These are phyloP conservation scores for Leptinotarsa tumamoca DNA, from an alignment of 2,888 invertebrate species.

Conservation along the genomic window DNA sequence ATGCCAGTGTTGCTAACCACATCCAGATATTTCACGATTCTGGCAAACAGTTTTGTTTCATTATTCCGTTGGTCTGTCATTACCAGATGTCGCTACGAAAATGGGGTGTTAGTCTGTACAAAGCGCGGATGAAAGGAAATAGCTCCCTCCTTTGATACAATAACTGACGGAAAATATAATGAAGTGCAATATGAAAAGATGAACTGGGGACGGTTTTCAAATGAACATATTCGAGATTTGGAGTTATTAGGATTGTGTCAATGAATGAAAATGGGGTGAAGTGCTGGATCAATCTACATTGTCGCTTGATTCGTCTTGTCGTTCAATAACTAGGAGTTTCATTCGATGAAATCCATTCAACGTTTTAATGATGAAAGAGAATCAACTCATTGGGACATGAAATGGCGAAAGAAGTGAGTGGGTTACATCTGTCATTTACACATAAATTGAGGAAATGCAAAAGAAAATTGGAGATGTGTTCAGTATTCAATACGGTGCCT, in stretches of 20 bases:
- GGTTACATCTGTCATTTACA: too few species aligned
- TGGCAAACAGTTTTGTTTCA: conserved; percentile 59
- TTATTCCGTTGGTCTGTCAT: conserved; percentile 62
- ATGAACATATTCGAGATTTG: conserved; percentile 1
- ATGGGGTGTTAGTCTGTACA: conserved; percentile 40
- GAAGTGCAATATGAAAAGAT: conserved; percentile 23
- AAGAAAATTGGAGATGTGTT: too few species aligned
- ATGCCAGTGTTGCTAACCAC: conserved; percentile 60
- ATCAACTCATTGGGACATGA: not conserved
- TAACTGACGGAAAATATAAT: conserved; percentile 30
- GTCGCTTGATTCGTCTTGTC: not conserved
- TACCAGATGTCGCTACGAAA: conserved; percentile 57
- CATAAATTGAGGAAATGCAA: not conserved
- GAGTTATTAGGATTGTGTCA: not conserved
- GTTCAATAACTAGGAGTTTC: not conserved
- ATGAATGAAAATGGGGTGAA: not conserved
- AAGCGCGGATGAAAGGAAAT: conserved; percentile 37
- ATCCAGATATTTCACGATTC: conserved; percentile 57
- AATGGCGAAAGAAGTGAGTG: not conserved
- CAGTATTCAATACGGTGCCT: too few species aligned
- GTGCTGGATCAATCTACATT: not conserved
- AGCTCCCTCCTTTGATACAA: conserved; percentile 35
- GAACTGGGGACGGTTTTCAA: conserved; percentile 12
- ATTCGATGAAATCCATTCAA: not conserved
- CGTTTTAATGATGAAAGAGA: not conserved